Percentiles rank a stretch among this genome's conserved stretches.
These are phyloP conservation scores for Cryptocephalus primarius DNA, from an alignment of 2,888 invertebrate species.

Conservation along the genomic window DNA sequence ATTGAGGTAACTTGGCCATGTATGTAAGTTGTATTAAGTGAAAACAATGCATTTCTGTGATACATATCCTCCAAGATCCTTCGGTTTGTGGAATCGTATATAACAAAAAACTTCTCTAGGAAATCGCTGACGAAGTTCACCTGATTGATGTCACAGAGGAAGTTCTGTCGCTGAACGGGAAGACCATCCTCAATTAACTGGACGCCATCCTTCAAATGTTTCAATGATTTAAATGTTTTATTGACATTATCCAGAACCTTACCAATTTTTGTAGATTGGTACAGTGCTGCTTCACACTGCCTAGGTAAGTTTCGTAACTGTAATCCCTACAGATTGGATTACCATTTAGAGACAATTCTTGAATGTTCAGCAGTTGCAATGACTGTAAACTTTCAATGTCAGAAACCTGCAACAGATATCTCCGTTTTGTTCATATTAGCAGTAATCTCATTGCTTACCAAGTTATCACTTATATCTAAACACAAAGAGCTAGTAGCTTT, in stretches of 20 bases:
- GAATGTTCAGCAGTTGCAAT: conserved; percentile 22
- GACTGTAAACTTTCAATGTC: conserved; percentile 13
- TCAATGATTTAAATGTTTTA: background rate
- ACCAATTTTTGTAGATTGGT: conserved; percentile 43
- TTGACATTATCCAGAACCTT: conserved; percentile 22
- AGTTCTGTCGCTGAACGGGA: conserved; percentile 41
- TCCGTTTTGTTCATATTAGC: too few species aligned
- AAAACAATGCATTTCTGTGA: conserved; percentile 50
- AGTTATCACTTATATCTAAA: conserved; percentile 27
- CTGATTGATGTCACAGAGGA: conserved; percentile 39
- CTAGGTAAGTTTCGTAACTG: conserved; percentile 48
- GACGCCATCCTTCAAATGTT: conserved; percentile 43
- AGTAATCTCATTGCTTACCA: conserved; percentile 15
- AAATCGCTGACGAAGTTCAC: conserved; percentile 48
- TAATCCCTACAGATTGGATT: conserved; percentile 62
- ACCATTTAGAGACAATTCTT: conserved; percentile 48
- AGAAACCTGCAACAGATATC: conserved; percentile 21
- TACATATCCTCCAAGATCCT: conserved; percentile 47
- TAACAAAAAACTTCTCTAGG: conserved; percentile 52
- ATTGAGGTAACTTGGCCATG: conserved; percentile 24
- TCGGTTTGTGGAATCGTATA: conserved; percentile 53
- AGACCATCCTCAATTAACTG: conserved; percentile 32
- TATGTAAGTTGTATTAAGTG: conserved; percentile 39
- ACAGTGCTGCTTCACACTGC: conserved; percentile 42
- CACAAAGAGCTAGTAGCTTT: conserved; percentile 12